These are phyloP conservation scores for Mimas tiliae DNA, from an alignment of 2,888 invertebrate genomes.

Conservation along the genomic window DNA sequence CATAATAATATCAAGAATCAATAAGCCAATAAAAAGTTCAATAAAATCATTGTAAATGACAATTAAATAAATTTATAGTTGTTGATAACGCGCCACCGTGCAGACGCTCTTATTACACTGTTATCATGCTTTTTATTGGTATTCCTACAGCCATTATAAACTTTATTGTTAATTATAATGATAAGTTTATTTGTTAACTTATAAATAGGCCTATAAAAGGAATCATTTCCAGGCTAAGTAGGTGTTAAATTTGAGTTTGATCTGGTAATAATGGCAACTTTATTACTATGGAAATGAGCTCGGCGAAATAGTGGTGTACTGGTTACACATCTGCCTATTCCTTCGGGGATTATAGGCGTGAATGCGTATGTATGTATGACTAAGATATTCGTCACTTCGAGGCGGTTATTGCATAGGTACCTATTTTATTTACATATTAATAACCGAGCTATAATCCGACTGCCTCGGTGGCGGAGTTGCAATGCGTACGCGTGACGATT, in stretches of 20 bases:
- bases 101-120: neutral
- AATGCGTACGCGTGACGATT: no score
- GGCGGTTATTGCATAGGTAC: no score
- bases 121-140: slow-evolving; percentile 22
- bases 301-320: no score
- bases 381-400: no score
- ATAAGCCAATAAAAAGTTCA: slow-evolving; percentile 40
- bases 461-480: no score
- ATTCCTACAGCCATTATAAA: slow-evolving; percentile 13
- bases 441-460: no score
- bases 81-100: slow-evolving; percentile 31
- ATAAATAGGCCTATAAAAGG: neutral
- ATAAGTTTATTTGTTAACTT: slow-evolving; percentile 10
- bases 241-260: neutral
- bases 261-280: neutral
- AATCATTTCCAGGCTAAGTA: neutral
- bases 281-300: no score
- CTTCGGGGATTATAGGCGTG: no score
- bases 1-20: slow-evolving; percentile 33
- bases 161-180: slow-evolving; percentile 20
- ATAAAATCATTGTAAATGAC: slow-evolving; percentile 40
- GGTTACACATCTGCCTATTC: no score
- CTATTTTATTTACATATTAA: no score
- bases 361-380: no score
- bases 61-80: slow-evolving; percentile 43